Base-by-base conservation (phyloP, 1,140 invertebrate species). In the Drosophila elegans region DNA sequence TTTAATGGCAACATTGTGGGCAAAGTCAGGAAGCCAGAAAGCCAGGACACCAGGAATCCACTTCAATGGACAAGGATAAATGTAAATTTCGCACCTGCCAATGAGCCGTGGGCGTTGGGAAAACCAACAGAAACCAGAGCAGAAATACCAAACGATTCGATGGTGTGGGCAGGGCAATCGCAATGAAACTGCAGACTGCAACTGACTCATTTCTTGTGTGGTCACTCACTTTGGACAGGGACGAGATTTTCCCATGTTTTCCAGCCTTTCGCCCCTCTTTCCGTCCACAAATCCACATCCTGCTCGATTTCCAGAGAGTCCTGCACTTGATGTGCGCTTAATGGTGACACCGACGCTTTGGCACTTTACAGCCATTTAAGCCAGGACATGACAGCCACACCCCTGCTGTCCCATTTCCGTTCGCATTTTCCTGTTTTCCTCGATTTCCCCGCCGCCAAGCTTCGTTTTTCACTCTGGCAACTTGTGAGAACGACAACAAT, bases 311-410 rank as follows among this genome's bases (percentile, higher is more conserved):
- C 61, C 74, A 53, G 4, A 13, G 48, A 74, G 55, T 54, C 45
- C 59, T 68, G 62, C 79, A 83, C 57, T 86, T 79, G 83, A 88
- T 83, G 84, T 80, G 77, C 75, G 62, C 60, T 79, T 88, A 79
- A 72, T 88, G 79, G 83, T 79, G 78, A 88, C 75, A 71, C 63
- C 66, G 77, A 66, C 64, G 66, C 75, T 82, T 79, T 78, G 55
- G 39, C 75, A 71, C 66, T 88, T 81, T 64, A 68, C 66, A 60
- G 59, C 53, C 68, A 77, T 64, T 69, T 72, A 68, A 69, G 36
- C 76, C 52, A n/a, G 74, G 63, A 61, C 59, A 60, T 45, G 48
- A 56, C 45, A 77, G 62, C 72, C 53, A 53, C 61, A 49, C 61
- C 73, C 62, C 46, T 52, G 62, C 38, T 59, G 32, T 64, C 67